Percentiles rank a stretch among this genome's conserved stretches.
phyloP scores from a whole-genome alignment of 2,888 invertebrate species.

The Alcis repandata region DNA sequence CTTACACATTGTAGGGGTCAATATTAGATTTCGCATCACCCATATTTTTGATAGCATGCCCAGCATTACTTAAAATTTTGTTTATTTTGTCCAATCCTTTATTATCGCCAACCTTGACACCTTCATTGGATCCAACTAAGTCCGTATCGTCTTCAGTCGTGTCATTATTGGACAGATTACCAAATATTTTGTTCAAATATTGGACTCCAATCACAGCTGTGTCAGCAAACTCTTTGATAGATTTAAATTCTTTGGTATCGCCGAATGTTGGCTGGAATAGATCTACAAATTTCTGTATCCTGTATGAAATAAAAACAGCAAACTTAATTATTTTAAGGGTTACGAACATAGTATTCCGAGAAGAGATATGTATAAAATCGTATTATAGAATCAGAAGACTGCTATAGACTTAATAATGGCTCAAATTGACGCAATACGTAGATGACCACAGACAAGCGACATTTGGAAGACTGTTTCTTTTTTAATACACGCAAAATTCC shows the following conservation, averaged over 20 bases:
- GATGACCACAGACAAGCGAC: no score
- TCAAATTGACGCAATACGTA: no score
- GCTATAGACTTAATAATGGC: no score
- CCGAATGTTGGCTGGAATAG: slow-evolving; percentile 75
- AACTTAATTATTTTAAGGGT: slow-evolving; percentile 3
- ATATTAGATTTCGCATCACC: slow-evolving; percentile 51
- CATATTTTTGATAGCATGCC: slow-evolving; percentile 55
- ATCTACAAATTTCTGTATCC: slow-evolving; percentile 71
- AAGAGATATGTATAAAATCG: background rate
- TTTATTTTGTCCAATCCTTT: slow-evolving; percentile 50
- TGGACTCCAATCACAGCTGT: slow-evolving; percentile 59
- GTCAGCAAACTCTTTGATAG: slow-evolving; percentile 66
- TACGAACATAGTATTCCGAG: background rate
- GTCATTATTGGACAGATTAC: slow-evolving; percentile 46
- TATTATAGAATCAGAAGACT: no score
- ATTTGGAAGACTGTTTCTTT: no score
- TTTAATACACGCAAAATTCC: no score
- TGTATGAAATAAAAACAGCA: slow-evolving; percentile 54
- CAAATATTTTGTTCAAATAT: slow-evolving; percentile 68
- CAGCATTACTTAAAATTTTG: slow-evolving; percentile 60
- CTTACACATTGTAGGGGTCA: slow-evolving; percentile 76
- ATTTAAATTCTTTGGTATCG: slow-evolving; percentile 70
- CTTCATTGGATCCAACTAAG: slow-evolving; percentile 39
- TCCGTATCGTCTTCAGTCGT: slow-evolving; percentile 44
- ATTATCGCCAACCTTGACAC: slow-evolving; percentile 36